A percentile compares a stretch with the other conserved stretches of the same genome.
phyloP scores from a whole-genome alignment of 2,888 invertebrate species.

The Sarcophaga subvicina region DNA sequence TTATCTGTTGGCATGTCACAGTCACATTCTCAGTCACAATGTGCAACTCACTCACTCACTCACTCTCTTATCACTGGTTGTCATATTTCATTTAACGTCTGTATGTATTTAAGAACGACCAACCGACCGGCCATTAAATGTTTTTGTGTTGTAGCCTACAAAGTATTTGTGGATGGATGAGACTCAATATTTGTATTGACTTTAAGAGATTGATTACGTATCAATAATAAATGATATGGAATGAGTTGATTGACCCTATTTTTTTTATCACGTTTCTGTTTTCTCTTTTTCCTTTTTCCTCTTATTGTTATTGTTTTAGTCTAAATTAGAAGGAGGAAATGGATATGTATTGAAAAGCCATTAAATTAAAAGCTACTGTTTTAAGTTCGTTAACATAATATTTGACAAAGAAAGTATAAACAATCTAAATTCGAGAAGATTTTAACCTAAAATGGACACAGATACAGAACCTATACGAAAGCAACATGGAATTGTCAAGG shows the following conservation, averaged over 20 bases:
- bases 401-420: too few relatives aligned
- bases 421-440: too few relatives aligned
- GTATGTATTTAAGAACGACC: constrained; percentile 41
- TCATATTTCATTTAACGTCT: constrained; percentile 62
- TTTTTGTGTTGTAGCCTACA: not conserved
- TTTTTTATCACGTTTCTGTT: not conserved
- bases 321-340: constrained; percentile 29
- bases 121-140: not conserved
- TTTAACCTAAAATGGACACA: too few relatives aligned
- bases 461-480: too few relatives aligned
- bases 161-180: constrained; percentile 27
- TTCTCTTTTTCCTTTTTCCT: not conserved
- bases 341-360: too few relatives aligned
- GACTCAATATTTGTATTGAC: constrained; percentile 54
- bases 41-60: not conserved
- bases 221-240: constrained; percentile 61
- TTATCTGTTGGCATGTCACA: not conserved
- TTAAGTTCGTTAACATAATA: too few relatives aligned
- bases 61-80: constrained; percentile 33
- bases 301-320: not conserved
- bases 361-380: too few relatives aligned
- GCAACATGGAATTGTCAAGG: too few relatives aligned
- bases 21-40: not conserved
- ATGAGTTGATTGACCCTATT: constrained; percentile 49
- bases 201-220: constrained; percentile 65